These are phyloP conservation scores for Drosophila funebris DNA, from an alignment of 1,140 invertebrate genomes.

Conservation along the genomic window DNA sequence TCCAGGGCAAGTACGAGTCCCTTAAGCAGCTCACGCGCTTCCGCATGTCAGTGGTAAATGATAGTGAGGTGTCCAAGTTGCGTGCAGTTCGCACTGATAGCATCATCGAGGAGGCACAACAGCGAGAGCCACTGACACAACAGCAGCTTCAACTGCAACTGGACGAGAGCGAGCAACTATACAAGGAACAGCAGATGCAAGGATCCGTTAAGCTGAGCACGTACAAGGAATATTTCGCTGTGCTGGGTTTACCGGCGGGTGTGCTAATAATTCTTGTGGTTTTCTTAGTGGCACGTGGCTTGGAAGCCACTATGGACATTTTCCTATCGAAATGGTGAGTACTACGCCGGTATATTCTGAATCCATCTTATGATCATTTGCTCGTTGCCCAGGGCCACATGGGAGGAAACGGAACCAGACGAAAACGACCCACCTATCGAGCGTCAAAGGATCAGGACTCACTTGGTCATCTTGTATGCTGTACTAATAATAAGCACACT, in stretches of 20 bases:
- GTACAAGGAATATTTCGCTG: slow-evolving; percentile 88
- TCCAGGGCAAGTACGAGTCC: slow-evolving; percentile 81
- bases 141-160: slow-evolving; percentile 48
- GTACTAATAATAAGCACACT: slow-evolving; percentile 68
- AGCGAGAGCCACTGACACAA: slow-evolving; percentile 34
- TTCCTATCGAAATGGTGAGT: slow-evolving; percentile 90
- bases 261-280: slow-evolving; percentile 86
- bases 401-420: slow-evolving; percentile 76
- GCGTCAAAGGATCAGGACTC: slow-evolving; percentile 49
- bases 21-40: slow-evolving; percentile 68
- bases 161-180: slow-evolving; percentile 58
- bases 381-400: slow-evolving; percentile 74
- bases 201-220: slow-evolving; percentile 84
- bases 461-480: slow-evolving; percentile 57
- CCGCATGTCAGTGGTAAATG: slow-evolving; percentile 69
- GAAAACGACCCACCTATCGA: slow-evolving; percentile 51
- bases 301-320: slow-evolving; percentile 89
- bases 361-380: too few species aligned
- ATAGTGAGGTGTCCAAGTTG: slow-evolving; percentile 59
- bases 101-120: slow-evolving; percentile 57
- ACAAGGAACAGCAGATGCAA: slow-evolving; percentile 82
- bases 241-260: slow-evolving; percentile 87
- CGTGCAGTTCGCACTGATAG: slow-evolving; percentile 50
- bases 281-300: slow-evolving; percentile 87
- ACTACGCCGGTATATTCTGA: background rate